Evolutionary conservation across 2,113 vertebrate genomes (phyloP).

Genomic region (Parus major): DNA sequence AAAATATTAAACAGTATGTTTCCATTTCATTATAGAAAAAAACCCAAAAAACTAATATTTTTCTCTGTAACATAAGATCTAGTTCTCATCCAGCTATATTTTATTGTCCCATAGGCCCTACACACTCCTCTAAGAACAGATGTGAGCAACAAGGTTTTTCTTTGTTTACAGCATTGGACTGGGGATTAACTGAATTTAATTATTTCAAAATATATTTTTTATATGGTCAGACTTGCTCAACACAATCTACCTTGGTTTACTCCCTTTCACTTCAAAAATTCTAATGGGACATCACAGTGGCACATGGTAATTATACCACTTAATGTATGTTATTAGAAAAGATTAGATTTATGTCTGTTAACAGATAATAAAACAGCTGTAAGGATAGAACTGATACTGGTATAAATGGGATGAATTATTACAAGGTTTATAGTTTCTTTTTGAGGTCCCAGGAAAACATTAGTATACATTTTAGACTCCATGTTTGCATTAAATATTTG

Average conservation of each 20-base stretch:
- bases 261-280: background rate
- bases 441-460: background rate
- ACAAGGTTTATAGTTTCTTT: background rate
- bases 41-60: background rate
- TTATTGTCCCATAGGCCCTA: background rate
- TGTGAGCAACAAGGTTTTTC: background rate
- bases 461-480: background rate
- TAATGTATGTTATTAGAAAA: background rate
- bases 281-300: background rate
- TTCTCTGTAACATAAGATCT: background rate
- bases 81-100: background rate
- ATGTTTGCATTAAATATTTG: background rate
- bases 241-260: background rate
- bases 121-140: background rate
- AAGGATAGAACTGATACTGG: background rate
- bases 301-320: background rate
- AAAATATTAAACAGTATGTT: background rate
- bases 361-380: background rate
- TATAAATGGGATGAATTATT: background rate
- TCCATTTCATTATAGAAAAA: background rate
- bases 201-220: background rate
- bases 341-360: background rate
- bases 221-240: background rate
- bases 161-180: background rate
- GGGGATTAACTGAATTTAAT: background rate